phyloP scores from a whole-genome alignment of 1,140 invertebrate genomes.

The Tyrophagus putrescentiae region DNA sequence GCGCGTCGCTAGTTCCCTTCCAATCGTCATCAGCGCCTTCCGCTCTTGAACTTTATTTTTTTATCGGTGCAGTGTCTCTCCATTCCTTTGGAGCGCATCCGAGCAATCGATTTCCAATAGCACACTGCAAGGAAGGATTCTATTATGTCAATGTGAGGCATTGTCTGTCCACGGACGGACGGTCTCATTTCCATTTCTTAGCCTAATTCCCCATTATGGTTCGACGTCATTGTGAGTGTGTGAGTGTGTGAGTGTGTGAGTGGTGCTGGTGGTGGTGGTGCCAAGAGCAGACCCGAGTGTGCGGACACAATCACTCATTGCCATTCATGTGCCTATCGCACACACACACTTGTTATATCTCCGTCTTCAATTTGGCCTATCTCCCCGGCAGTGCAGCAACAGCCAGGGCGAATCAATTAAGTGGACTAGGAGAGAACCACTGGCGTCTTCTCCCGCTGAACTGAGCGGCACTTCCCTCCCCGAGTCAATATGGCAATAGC shows the following conservation, averaged over 20 bases:
- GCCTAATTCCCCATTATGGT: slow-evolving; percentile 8
- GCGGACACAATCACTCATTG: slow-evolving; percentile 7
- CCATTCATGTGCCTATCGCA: slow-evolving; percentile 14
- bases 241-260: too few species aligned
- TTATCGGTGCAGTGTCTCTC: background rate
- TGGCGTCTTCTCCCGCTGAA: background rate
- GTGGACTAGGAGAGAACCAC: background rate
- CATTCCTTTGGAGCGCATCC: background rate
- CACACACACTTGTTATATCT: slow-evolving; percentile 13
- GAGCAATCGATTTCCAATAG: slow-evolving; percentile 11
- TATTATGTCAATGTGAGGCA: background rate
- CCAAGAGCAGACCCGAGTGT: slow-evolving; percentile 5
- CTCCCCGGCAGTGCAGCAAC: background rate
- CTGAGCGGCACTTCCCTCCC: background rate
- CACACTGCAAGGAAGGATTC: background rate
- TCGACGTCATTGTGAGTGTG: slow-evolving; percentile 2
- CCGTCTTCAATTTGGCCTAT: background rate
- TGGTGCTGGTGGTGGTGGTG: too few species aligned
- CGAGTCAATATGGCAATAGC: background rate
- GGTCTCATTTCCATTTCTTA: slow-evolving; percentile 12
- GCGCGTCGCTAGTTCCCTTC: background rate
- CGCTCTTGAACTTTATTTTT: background rate
- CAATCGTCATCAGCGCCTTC: background rate
- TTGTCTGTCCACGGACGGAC: too few species aligned
- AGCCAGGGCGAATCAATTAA: slow-evolving; percentile 1